Evolutionary conservation across 2,888 invertebrate genomes (phyloP), one percentile per base, ranked within the genome.

Genomic region (Liposcelis brunnea): DNA sequence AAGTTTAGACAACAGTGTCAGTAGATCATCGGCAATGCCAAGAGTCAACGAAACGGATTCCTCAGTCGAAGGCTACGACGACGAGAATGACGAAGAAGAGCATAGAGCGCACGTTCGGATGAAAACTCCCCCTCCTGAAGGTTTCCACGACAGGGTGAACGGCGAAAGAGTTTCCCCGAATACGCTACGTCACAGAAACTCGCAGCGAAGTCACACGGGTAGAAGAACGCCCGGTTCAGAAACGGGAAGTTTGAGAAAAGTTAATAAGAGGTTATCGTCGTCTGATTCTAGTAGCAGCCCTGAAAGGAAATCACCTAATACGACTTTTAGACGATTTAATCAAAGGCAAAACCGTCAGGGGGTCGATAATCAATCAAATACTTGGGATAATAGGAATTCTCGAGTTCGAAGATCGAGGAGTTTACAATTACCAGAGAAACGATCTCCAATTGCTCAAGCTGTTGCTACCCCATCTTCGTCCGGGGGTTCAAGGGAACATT

Each of bases 351-450:
- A 26, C 8, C 26, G 26, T 26, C 26, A 26, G 8, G 26, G 4
- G 26, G 26, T 26, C 26, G 26, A 26, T 6, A 26, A 26, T 8
- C 26, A 26, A 26, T 26, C 26, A 26, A 26, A 26, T 26, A 26
- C 26, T 6, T 26, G 26, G 26, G 26, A 26, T 26, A 26, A 26
- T 8, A 26, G 26, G 26, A 26, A 26, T 26, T 26, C 26, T 11
- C 51, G 68, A 43, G 70, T 71, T 11, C 54, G 69, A 48, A 59
- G 72, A 19, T 71, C 71, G 1, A 67, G 75, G 53, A 77, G 77
- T 51, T 63, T 77, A 19, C 77, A 77, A 54, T 60, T 77, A 19
- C 75, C 73, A 1, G 77, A 77, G 53, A 65, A 66, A 51, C 64
- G 67, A 32, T 71, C 72, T 1, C 69, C 71, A 0, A 67, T 58